A percentile compares a stretch with the other conserved stretches of the same genome.
Conservation (phyloP, 2,113 vertebrate species). For the Rhinichthys klamathensis region DNA sequence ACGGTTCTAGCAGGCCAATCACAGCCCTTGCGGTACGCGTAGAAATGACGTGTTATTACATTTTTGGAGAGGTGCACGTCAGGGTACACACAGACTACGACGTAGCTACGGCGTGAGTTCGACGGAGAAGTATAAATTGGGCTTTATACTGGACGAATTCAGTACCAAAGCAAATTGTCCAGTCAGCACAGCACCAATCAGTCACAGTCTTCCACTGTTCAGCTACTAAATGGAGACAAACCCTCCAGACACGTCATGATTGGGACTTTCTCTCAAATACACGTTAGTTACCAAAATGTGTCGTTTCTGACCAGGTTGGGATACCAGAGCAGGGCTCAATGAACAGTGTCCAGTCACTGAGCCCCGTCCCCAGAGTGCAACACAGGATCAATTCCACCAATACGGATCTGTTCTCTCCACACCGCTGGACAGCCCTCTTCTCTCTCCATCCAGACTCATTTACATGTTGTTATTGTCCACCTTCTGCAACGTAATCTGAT, state of each 20-base stretch:
- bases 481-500: slow-evolving; percentile 58
- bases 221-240: slow-evolving; percentile 36
- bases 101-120: too few relatives aligned
- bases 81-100: too few relatives aligned
- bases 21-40: too few relatives aligned
- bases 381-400: slow-evolving; percentile 51
- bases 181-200: slow-evolving; percentile 32
- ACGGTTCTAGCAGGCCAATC: too few relatives aligned
- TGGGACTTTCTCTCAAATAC: slow-evolving; percentile 31
- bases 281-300: slow-evolving; percentile 42
- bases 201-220: slow-evolving; percentile 40
- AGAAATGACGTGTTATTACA: too few relatives aligned
- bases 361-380: slow-evolving; percentile 41
- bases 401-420: slow-evolving; percentile 47
- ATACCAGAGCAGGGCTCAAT: slow-evolving; percentile 53
- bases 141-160: neutral
- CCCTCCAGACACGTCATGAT: slow-evolving; percentile 31
- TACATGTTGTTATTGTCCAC: slow-evolving; percentile 58
- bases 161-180: neutral
- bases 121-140: too few relatives aligned
- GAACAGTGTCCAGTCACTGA: slow-evolving; percentile 54
- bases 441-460: slow-evolving; percentile 54
- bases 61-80: too few relatives aligned
- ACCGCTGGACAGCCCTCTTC: slow-evolving; percentile 32
- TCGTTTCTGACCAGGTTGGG: slow-evolving; percentile 44